Base-by-base conservation (phyloP, 2,888 invertebrate genomes). In the Hypena proboscidalis region DNA sequence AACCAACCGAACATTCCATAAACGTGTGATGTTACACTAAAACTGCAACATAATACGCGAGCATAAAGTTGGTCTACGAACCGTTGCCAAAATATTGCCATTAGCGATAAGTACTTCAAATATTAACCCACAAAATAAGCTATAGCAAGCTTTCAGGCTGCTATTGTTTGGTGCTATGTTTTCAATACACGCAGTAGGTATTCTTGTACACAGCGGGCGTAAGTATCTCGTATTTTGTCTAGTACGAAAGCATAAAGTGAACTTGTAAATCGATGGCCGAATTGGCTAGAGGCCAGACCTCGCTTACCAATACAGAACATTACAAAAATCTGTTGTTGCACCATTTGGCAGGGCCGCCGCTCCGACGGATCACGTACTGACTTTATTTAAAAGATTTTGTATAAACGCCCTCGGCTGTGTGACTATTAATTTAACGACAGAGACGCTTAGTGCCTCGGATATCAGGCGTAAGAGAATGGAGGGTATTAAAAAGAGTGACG, bases 311-410 rank as follows among this genome's bases (percentile, higher is more conserved):
- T 83, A 85, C 80, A 77, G 84, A 81, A 72, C 87, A 85, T 89
- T 87, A 86, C 84, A 87, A 88, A 88, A 89, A 88, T 89, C 85
- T 88, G 89, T 88, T 89, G 88, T 85, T 80, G 75, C 77, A 77
- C 82, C 83, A 84, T 87, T 89, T 88, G 88, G 87, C 88, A 86
- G 74, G 68, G 64, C 65, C 63, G 62, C 50, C 69, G 63, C 59
- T 59, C 61, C 65, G 53, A 64, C 65, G 71, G 77, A 77, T 83
- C 86, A 85, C 86, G 86, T 87, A 80, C 77, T 64, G 67, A 77
- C 78, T 82, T 85, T 86, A 85, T 87, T 86, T 85, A 82, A 86
- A 83, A 84, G 80, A 84, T 83, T 83, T 77, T 72, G 74, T 75
- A 76, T 82, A 78, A 83, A 78, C 78, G 78, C 74, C 68, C 65